Conservation (phyloP, 2,888 invertebrate genomes). For the Acronicta alni region DNA sequence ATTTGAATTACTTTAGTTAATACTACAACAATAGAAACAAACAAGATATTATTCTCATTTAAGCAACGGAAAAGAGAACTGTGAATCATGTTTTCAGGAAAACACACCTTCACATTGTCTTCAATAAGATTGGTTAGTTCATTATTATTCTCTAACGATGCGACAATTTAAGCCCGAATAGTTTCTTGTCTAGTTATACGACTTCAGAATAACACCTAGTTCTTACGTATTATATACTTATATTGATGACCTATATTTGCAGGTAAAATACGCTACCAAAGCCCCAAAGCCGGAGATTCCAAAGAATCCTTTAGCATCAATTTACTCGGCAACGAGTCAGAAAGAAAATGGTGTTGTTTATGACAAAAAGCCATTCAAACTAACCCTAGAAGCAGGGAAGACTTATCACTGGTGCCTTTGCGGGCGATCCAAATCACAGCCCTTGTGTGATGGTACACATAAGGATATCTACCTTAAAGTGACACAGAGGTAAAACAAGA, state of each 20-base stretch:
- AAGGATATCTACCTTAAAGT: slow-evolving; percentile 93
- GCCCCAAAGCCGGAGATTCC: slow-evolving; percentile 90
- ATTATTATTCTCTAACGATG: neutral
- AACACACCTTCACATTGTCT: slow-evolving; percentile 28
- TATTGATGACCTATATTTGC: slow-evolving; percentile 39
- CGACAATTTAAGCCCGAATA: too few relatives aligned
- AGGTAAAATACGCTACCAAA: slow-evolving; percentile 79
- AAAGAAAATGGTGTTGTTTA: slow-evolving; percentile 93
- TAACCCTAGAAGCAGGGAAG: slow-evolving; percentile 92
- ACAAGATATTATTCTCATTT: neutral
- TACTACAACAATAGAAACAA: too few relatives aligned
- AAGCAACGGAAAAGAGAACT: neutral
- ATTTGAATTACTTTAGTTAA: too few relatives aligned
- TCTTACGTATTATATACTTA: neutral
- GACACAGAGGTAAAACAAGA: slow-evolving; percentile 88
- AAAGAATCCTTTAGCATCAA: slow-evolving; percentile 90
- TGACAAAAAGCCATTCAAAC: slow-evolving; percentile 96
- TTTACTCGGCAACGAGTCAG: slow-evolving; percentile 91
- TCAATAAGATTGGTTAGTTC: slow-evolving; percentile 42
- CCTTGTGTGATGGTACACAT: slow-evolving; percentile 98
- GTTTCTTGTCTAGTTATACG: too few relatives aligned
- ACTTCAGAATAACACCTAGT: neutral
- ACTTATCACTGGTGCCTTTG: slow-evolving; percentile 98
- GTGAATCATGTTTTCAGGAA: slow-evolving; percentile 52
- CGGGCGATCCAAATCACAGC: slow-evolving; percentile 97